Conservation (phyloP, 2,888 invertebrate genomes). For the Gortyna flavago region DNA sequence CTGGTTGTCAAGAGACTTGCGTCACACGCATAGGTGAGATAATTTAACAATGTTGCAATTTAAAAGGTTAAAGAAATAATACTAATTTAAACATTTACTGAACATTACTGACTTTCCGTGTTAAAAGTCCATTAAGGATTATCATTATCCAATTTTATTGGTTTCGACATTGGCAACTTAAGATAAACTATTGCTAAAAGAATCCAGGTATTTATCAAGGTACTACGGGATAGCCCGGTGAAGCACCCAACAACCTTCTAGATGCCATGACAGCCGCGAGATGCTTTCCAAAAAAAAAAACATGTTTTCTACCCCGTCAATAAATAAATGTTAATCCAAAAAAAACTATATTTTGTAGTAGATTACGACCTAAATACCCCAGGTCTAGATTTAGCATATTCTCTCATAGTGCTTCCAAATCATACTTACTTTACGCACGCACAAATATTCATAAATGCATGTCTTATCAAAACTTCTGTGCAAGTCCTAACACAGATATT, state of each 20-base stretch:
- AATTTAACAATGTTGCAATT: conserved; percentile 57
- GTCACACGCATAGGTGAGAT: conserved; percentile 52
- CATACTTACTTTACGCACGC: background rate
- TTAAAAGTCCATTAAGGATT: conserved; percentile 9
- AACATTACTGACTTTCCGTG: conserved; percentile 13
- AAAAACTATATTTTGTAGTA: background rate
- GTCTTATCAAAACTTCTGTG: background rate
- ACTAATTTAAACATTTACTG: conserved; percentile 13
- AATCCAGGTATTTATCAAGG: background rate
- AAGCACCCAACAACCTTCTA: background rate
- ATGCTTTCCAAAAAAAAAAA: background rate
- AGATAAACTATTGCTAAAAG: background rate
- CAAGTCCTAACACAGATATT: conserved; percentile 22
- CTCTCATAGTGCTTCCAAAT: background rate
- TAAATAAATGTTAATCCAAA: background rate
- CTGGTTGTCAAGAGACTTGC: conserved; percentile 53
- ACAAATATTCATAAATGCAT: background rate
- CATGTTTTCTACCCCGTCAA: background rate
- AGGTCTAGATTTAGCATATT: background rate
- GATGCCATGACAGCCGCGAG: background rate
- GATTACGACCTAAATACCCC: background rate
- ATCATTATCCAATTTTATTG: conserved; percentile 13
- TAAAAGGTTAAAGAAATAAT: conserved; percentile 42
- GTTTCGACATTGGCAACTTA: background rate
- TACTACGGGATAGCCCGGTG: background rate